Base-by-base conservation (phyloP, 1,140 invertebrate species). In the Anoplolepis gracilipes region DNA sequence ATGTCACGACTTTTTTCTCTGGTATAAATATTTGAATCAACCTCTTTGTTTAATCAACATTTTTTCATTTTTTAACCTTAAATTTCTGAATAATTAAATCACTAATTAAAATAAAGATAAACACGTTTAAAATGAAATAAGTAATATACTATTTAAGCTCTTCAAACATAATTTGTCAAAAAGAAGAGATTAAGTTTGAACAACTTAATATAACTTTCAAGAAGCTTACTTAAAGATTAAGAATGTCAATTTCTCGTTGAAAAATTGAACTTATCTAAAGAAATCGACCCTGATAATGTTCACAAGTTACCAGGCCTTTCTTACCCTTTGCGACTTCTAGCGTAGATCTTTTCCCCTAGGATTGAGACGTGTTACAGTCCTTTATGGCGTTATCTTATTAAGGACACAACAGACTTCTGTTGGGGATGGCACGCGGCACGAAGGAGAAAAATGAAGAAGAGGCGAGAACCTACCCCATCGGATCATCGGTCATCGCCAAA, bases 401-500 rank as follows among this genome's bases (percentile, higher is more conserved):
- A 87, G 69, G 82, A 72, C 53, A 73, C 67, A 72, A 64, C 33
- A 59, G 69, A 78, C 22, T 77, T 72, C 33, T 42, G 36, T 62
- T 62, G 64, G 57, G 62, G 85, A 69, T 64, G 81, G 55, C 59
- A 85, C 77, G 81, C 55, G 49, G 42, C 69, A 46, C 3, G 65
- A 84, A 77, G 70, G 85, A 90, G 90, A 93, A 92, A 93, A 93
- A 93, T 93, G 91, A 90, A 90, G 87, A 72, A 90, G 88, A 93
- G 87, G 88, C 90, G 91, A 93, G 90, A 90, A 93, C 91, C 92
- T 93, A 94, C 91, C 93, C 91, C 91, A 93, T n/a, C 91, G 84
- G 64, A 84, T 88, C 91, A 93, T 94, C 92, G 89, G 90, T 93
- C 92, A 93, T 93, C 92, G 73, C 76, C 82, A 55, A 90, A 88